Evolutionary conservation across 2,113 vertebrate genomes (phyloP), one percentile per base, ranked within the genome.

Genomic region (Tringa solitaria): DNA sequence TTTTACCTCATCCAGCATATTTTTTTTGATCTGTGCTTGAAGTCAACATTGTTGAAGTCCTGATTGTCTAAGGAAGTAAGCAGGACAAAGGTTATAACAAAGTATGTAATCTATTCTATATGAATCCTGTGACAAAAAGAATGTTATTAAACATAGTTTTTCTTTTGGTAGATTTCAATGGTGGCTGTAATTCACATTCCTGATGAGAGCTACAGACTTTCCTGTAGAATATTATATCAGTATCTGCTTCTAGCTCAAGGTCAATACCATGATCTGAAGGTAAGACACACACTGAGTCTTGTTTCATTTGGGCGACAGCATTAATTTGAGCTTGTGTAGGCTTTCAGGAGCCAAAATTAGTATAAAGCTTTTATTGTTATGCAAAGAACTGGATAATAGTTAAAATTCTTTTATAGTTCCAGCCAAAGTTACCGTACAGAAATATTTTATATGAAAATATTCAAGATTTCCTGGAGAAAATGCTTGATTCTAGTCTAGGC

Each of bases 201-300:
- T 74, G 99, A 99, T 97, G 98, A 98, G 51, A 99, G 97, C 92
- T 99, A 99, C 95, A 97, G 97, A 39, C 98, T 99, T 35, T 97
- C 99, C 89, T 98, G 98, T 60, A 98, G 99, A 89, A 97, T 99
- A 95, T 97, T 99, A 4, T 99, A 99, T 90, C 99, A 99, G 84
- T 99, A 99, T 97, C 98, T 99, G 17, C 98, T 99, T 78, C 98
- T 99, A 53, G 97, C 98, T 78, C 98, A 99, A 82, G 99, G 99
- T 67, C 98, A 98, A 97, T 98, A 99, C 97, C 99, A 98, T 30
- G 99, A 99, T 84, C 98, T 99, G 73, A 99, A 99, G 99, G 99
- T 99, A 98, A 78, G 94, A 45, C 68, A 3, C 4, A 0, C 54
- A 12, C 3, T 1, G 24, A 78, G 45, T 87, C 53, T 75, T 78